phyloP scores from a whole-genome alignment of 2,797 vertebrate genomes.

The Gadopsis bispinosus region DNA sequence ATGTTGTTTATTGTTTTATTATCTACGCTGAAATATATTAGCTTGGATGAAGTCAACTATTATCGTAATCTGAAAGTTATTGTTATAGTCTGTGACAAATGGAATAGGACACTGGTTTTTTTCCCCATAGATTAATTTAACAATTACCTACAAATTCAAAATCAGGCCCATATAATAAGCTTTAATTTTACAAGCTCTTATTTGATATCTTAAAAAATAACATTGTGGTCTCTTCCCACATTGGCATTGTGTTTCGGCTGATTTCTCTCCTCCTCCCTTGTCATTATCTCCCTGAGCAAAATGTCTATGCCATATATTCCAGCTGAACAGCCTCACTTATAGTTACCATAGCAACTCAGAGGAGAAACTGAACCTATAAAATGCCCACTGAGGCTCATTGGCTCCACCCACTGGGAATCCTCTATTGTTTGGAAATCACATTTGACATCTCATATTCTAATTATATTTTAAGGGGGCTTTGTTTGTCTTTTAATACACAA shows the following conservation, averaged over 20 bases:
- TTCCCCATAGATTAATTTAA: background rate
- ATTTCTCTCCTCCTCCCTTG: slow-evolving; percentile 55
- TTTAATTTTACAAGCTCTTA: slow-evolving; percentile 1
- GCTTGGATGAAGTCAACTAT: background rate
- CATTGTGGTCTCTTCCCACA: slow-evolving; percentile 41
- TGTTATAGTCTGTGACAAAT: background rate
- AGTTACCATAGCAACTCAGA: slow-evolving; percentile 87
- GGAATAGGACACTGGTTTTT: background rate
- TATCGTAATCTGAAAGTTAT: background rate
- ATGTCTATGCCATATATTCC: slow-evolving; percentile 76
- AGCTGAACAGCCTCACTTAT: slow-evolving; percentile 79
- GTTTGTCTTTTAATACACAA: background rate
- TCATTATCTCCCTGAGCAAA: slow-evolving; percentile 68
- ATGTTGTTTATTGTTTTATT: slow-evolving; percentile 4
- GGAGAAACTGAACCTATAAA: slow-evolving; percentile 83
- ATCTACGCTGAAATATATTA: background rate
- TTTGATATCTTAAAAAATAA: slow-evolving; percentile 3
- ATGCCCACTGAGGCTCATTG: slow-evolving; percentile 74
- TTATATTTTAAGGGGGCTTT: slow-evolving; percentile 27
- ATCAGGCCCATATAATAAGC: slow-evolving; percentile 1
- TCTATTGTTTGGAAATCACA: slow-evolving; percentile 71
- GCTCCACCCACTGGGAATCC: slow-evolving; percentile 69
- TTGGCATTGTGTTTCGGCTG: slow-evolving; percentile 38
- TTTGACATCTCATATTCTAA: slow-evolving; percentile 54
- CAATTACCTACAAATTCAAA: background rate